A percentile compares a stretch with the other conserved stretches of the same genome.
These are phyloP conservation scores for Drosophila emarginata DNA, from an alignment of 2,888 invertebrate genomes.

Conservation along the genomic window DNA sequence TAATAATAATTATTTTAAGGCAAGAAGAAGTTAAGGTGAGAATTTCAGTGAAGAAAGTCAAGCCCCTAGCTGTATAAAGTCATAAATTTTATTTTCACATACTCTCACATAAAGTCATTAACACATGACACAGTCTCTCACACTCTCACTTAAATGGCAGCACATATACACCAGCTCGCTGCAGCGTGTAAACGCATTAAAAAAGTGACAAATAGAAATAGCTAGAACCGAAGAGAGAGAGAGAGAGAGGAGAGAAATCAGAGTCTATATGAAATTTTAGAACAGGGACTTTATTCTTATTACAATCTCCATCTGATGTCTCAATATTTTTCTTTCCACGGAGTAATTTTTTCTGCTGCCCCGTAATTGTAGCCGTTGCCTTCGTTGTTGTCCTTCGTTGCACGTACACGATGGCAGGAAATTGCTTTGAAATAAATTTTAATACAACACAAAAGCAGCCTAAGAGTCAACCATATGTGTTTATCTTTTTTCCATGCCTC, in stretches of 20 bases:
- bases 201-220: conserved; percentile 48
- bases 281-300: conserved; percentile 26
- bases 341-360: conserved; percentile 9
- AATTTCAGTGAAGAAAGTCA: conserved; percentile 36
- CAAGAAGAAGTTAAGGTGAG: conserved; percentile 18
- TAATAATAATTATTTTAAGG: conserved; percentile 43
- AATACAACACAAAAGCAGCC: conserved; percentile 68
- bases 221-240: conserved; percentile 1
- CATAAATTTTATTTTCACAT: conserved; percentile 71
- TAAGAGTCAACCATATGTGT: conserved; percentile 36
- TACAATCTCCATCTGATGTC: conserved; percentile 57
- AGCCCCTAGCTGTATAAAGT: conserved; percentile 73
- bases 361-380: conserved; percentile 64
- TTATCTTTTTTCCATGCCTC: conserved; percentile 4
- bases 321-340: conserved; percentile 56
- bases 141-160: conserved; percentile 20
- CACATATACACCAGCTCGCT: conserved; percentile 47
- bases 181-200: conserved; percentile 70
- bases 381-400: conserved; percentile 25
- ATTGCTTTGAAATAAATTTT: conserved; percentile 77
- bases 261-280: conserved; percentile 65
- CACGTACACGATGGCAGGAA: conserved; percentile 75
- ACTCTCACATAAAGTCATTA: conserved; percentile 70
- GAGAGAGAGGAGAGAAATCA: conserved; percentile 51
- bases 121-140: conserved; percentile 68